Evolutionary conservation across 2,888 invertebrate species (phyloP), one percentile per base, ranked within the genome.

Genomic region (Carpatolechia fugitivella): DNA sequence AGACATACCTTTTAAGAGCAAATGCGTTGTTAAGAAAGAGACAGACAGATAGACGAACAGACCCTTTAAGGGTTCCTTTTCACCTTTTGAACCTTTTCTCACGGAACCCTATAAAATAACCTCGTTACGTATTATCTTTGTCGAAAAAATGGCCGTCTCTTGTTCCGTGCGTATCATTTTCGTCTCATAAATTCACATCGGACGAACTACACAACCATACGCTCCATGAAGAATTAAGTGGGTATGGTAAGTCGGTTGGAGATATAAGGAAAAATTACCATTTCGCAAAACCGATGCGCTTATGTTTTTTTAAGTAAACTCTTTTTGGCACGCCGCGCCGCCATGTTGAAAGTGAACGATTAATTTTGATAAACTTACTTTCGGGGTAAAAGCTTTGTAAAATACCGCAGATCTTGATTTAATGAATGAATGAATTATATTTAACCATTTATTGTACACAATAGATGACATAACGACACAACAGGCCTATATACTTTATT

Each of bases 151-250:
- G 38, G 16, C 8, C 16, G 6, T 24, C 13, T 5, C 8, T 30
- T n/a, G n/a, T 29, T 13, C 16, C 4, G 35, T n/a, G 18, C 20
- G 20, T 14, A n/a, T 10, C 49, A 7, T 13, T 33, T 33, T 35
- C 11, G 16, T 49, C 35, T 20, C 33, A 13, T 16, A 16, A 49
- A 13, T 14, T 11, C 6, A 20, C 7, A 35, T 35, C 33, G 20
- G 49, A 20, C 33, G 35, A 35, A 14, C 20, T n/a, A 35, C 35
- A 35, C 35, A 49, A 49, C 49, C 33, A 35, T 49, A 49, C 33
- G 35, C 33, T 49, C 16, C 35, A 41, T 4, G 11, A 24, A n/a
- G n/a, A 6, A 24, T 8, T 4, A 41, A 41, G 18, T 20, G 11
- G 18, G 18, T 41, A 18, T n/a, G n/a, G n/a, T n/a, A n/a, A n/a